A percentile compares a stretch with the other conserved stretches of the same genome.
Evolutionary conservation across 2,888 invertebrate genomes (phyloP).

Genomic region (Microplitis manilae): DNA sequence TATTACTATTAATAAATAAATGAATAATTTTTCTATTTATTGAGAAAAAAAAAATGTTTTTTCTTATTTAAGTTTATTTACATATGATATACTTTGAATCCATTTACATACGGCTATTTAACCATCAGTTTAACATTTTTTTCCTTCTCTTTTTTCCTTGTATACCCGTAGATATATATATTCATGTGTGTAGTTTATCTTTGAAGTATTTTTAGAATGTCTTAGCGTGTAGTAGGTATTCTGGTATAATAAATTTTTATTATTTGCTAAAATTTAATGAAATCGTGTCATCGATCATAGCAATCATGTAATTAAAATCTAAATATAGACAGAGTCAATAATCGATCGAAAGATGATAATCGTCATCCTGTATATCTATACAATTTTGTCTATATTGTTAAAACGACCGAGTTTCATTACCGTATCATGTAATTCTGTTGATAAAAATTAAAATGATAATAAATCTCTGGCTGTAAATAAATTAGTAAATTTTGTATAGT

Average conservation of each 20-base stretch:
- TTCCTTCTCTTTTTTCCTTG: neutral
- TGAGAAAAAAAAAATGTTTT: neutral
- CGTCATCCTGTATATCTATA: slow-evolving; percentile 8
- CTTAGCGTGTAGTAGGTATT: neutral
- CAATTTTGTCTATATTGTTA: slow-evolving; percentile 3
- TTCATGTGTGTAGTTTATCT: neutral
- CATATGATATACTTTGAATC: neutral
- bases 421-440: slow-evolving; percentile 3
- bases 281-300: slow-evolving; percentile 44
- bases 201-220: slow-evolving; percentile 4
- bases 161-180: neutral
- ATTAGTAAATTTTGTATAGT: too few species aligned
- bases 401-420: slow-evolving; percentile 23
- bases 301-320: slow-evolving; percentile 49
- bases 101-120: neutral
- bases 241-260: neutral
- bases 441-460: neutral
- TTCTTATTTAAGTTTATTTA: neutral
- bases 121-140: neutral
- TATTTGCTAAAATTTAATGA: slow-evolving; percentile 31
- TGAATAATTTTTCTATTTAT: neutral
- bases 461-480: too few species aligned
- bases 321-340: slow-evolving; percentile 48
- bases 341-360: slow-evolving; percentile 47
- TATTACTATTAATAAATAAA: neutral